These are phyloP conservation scores for Gymnothorax javanicus DNA, from an alignment of 2,797 vertebrate species.

Conservation along the genomic window DNA sequence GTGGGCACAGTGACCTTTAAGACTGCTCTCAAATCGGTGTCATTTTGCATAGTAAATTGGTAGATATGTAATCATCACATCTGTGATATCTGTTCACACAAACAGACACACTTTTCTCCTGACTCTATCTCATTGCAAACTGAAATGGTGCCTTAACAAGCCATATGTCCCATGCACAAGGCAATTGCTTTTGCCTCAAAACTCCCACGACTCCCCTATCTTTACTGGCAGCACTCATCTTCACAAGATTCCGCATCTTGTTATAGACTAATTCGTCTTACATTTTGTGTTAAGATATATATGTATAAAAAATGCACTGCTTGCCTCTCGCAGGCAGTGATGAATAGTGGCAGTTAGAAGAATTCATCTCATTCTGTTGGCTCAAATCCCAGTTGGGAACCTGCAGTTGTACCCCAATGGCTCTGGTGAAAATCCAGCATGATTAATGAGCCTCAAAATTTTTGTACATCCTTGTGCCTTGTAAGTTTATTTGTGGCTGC, in stretches of 20 bases:
- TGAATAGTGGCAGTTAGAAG: not conserved
- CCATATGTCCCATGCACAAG: not conserved
- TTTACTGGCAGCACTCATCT: not conserved
- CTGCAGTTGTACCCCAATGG: constrained; percentile 1
- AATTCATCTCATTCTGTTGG: not conserved
- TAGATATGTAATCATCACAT: not conserved
- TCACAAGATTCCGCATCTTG: not conserved
- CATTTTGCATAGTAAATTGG: not conserved
- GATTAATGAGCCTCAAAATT: not conserved
- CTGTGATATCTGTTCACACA: too few species aligned
- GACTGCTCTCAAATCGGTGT: not conserved
- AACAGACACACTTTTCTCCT: not conserved
- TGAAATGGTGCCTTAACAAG: not conserved
- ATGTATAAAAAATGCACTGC: not conserved
- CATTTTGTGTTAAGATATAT: not conserved
- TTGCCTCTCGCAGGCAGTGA: not conserved
- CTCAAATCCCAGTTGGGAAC: constrained; percentile 6
- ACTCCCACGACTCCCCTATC: not conserved
- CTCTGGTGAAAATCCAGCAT: not conserved
- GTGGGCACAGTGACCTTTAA: not conserved
- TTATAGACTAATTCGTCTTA: not conserved
- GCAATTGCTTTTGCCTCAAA: not conserved
- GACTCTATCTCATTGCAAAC: not conserved
- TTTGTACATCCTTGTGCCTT: not conserved
- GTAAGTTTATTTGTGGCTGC: not conserved